phyloP scores from a whole-genome alignment of 2,888 invertebrate genomes.

The Drymonia ruficornis region DNA sequence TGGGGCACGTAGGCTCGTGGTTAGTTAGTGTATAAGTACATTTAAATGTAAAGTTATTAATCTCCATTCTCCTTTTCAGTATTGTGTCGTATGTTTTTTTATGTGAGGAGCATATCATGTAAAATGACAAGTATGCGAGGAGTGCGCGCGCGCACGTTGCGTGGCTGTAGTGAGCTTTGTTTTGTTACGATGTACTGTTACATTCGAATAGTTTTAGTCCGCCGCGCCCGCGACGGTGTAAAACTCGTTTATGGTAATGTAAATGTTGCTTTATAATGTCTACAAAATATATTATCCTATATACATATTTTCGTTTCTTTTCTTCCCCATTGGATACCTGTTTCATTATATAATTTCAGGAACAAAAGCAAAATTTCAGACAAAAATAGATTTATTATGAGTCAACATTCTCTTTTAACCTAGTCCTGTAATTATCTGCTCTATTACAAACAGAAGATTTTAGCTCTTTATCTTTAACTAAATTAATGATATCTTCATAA shows the following conservation, averaged over 20 bases:
- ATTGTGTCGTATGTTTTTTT: conserved; percentile 76
- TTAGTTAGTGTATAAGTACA: conserved; percentile 82
- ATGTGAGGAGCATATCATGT: conserved; percentile 63
- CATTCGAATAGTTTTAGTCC: conserved; percentile 80
- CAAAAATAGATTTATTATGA: conserved; percentile 42
- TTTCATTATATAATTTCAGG: too few species aligned
- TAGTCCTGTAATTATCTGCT: conserved; percentile 56
- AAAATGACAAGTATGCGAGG: conserved; percentile 46
- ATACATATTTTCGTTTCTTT: conserved; percentile 70
- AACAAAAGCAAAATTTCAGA: conserved; percentile 6
- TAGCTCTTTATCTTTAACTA: conserved; percentile 50
- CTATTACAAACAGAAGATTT: conserved; percentile 50
- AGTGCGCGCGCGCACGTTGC: conserved; percentile 33
- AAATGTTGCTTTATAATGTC: conserved; percentile 85
- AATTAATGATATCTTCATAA: conserved; percentile 58
- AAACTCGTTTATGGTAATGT: conserved; percentile 81
- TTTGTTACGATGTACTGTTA: conserved; percentile 79
- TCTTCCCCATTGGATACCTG: conserved; percentile 1
- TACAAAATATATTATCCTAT: conserved; percentile 85
- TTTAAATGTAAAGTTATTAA: conserved; percentile 81
- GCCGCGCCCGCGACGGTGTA: conserved; percentile 60
- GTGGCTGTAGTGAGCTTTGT: conserved; percentile 55
- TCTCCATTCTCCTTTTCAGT: conserved; percentile 83
- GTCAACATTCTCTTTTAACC: conserved; percentile 61
- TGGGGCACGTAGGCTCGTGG: conserved; percentile 75